These are phyloP conservation scores for Spizaetus ornatus DNA, from an alignment of 2,113 vertebrate genomes.

Conservation along the genomic window DNA sequence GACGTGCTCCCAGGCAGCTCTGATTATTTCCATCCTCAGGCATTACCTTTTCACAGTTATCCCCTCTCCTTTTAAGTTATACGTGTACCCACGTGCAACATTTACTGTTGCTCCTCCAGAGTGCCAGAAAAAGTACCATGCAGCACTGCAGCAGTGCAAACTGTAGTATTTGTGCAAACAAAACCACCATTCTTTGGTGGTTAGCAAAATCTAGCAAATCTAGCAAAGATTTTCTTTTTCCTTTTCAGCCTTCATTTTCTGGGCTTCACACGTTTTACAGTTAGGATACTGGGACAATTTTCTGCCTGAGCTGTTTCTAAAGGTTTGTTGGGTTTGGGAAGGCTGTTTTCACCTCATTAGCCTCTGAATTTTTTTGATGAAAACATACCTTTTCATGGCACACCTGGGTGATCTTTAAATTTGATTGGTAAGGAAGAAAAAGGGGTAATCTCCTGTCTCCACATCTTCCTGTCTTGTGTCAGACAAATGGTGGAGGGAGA, in stretches of 20 bases:
- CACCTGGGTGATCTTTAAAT: not conserved
- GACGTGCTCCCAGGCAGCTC: not conserved
- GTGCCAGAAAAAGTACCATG: not conserved
- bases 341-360: not conserved
- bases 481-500: not conserved
- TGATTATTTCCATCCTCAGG: not conserved
- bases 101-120: not conserved
- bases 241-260: not conserved
- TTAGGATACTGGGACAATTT: not conserved
- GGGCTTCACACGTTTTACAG: not conserved
- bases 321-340: not conserved
- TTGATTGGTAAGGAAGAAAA: not conserved
- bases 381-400: not conserved
- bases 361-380: not conserved
- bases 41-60: not conserved
- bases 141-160: not conserved
- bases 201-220: no score
- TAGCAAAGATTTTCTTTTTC: not conserved
- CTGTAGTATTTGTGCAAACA: not conserved
- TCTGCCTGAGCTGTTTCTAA: not conserved
- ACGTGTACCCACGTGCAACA: not conserved
- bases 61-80: no score
- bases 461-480: not conserved
- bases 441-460: not conserved
- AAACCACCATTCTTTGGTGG: not conserved